phyloP scores from a whole-genome alignment of 2,888 invertebrate genomes.

The Entomobrya proxima region DNA sequence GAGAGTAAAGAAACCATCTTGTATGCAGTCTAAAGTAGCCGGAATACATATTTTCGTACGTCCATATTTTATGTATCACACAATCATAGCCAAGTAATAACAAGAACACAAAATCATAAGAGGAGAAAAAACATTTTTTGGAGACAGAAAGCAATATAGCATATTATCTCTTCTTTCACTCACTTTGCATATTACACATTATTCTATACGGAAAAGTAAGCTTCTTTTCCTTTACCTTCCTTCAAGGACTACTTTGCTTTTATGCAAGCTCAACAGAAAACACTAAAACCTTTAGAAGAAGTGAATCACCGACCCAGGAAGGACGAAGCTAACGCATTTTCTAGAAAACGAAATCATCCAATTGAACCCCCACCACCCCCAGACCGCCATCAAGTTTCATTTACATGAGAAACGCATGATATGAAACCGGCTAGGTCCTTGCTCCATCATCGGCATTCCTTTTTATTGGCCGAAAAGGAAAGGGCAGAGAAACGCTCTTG shows the following conservation, averaged over 20 bases:
- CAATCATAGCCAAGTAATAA: too few relatives aligned
- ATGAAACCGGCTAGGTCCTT: not conserved
- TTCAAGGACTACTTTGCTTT: not conserved
- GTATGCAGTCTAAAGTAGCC: too few relatives aligned
- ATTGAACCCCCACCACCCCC: not conserved
- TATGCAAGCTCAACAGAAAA: not conserved
- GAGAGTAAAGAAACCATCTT: too few relatives aligned
- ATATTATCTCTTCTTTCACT: not conserved
- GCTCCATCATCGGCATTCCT: not conserved
- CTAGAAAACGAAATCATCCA: not conserved
- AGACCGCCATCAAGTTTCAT: not conserved
- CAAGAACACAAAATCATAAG: not conserved
- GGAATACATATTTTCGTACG: too few relatives aligned
- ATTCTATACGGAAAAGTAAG: not conserved
- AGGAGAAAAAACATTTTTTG: not conserved
- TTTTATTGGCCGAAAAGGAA: slow-evolving; percentile 5
- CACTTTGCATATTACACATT: slow-evolving; percentile 16
- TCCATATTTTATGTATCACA: too few relatives aligned
- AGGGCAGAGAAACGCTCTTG: too few relatives aligned
- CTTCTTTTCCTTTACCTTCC: not conserved
- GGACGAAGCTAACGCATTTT: slow-evolving; percentile 22
- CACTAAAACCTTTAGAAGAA: not conserved
- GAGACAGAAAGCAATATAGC: not conserved
- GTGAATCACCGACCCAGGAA: slow-evolving; percentile 7
- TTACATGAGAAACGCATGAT: slow-evolving; percentile 1